Evolutionary conservation across 2,797 vertebrate species (phyloP), one percentile per base, ranked within the genome.

Genomic region (Chromobotia macracanthus): DNA sequence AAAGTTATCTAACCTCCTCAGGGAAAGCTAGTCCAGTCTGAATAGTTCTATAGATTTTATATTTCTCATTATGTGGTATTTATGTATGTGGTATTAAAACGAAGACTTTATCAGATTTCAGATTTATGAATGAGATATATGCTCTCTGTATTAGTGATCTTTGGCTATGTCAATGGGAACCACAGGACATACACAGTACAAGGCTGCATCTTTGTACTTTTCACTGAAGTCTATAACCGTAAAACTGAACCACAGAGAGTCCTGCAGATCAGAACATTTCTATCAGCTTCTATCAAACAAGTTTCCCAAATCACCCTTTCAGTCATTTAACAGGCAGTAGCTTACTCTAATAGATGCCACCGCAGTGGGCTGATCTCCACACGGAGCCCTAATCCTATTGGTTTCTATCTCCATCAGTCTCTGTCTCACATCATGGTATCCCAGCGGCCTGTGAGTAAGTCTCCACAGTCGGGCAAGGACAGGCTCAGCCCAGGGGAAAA

Each of bases 401-500:
- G 53, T 21, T 66, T 55, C 63, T 44, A 10, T 67, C 51, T 76
- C 21, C 31, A 63, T 76, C 74, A 56, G 74, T 16, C 11, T 61
- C 35, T 76, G 63, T 58, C 63, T 76, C 58, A 5, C 25, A 28
- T 56, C 19, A 11, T 23, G 21, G 53, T 38, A 6, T 38, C 25
- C 2, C 16, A 23, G n/a, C 41, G n/a, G 25, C 41, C 66, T 11
- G 38, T 23, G 41, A 31, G 38, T 23, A 38, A 31, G 65, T 16
- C 65, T 48, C 58, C 15, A 31, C 25, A 61, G 25, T 15, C 15
- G 23, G 46, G 31, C 55, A 67, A 55, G 77, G 60, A 79, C 79
- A 82, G 77, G 60, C 25, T 73, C 66, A 51, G 64, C 84, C 79
- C 73, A 50, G 65, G 65, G 80, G 71, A 77, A 50, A n/a, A 69